These are phyloP conservation scores for Trachelus tabidus DNA, from an alignment of 2,888 invertebrate species.

Conservation along the genomic window DNA sequence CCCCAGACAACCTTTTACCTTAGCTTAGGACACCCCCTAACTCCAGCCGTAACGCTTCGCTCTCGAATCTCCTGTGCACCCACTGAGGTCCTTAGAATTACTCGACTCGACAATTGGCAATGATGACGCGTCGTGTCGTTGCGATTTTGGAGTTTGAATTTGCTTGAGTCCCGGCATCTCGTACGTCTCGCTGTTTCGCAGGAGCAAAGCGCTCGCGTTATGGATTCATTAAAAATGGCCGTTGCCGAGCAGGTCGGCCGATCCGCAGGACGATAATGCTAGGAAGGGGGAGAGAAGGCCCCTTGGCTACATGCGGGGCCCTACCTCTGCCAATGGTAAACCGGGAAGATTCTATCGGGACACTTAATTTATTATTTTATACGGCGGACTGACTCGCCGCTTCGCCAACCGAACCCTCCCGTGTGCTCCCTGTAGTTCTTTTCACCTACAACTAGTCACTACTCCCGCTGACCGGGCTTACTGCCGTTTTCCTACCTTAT, in stretches of 20 bases:
- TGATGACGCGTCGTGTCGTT: neutral
- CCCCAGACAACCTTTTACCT: conserved; percentile 65
- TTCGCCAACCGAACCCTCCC: neutral
- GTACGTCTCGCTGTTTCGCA: neutral
- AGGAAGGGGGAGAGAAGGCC: conserved; percentile 21
- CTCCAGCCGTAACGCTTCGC: conserved; percentile 51
- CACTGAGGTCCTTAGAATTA: neutral
- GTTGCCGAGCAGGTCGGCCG: conserved; percentile 33
- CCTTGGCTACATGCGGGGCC: conserved; percentile 15
- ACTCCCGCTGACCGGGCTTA: neutral
- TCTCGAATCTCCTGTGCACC: neutral
- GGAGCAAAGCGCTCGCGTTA: neutral
- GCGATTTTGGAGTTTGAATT: neutral
- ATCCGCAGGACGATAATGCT: conserved; percentile 1
- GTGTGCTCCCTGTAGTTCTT: neutral
- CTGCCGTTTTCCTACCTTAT: neutral
- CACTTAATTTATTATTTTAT: conserved; percentile 39
- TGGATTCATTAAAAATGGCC: conserved; percentile 58
- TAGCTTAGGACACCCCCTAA: conserved; percentile 53
- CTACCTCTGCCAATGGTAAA: conserved; percentile 44
- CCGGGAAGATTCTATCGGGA: conserved; percentile 45
- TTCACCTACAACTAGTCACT: too few relatives aligned
- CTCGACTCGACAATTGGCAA: neutral
- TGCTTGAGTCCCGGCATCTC: neutral
- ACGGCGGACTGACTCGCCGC: neutral